Evolutionary conservation across 2,113 vertebrate species (phyloP).

Genomic region (Emydura subglobosa): DNA sequence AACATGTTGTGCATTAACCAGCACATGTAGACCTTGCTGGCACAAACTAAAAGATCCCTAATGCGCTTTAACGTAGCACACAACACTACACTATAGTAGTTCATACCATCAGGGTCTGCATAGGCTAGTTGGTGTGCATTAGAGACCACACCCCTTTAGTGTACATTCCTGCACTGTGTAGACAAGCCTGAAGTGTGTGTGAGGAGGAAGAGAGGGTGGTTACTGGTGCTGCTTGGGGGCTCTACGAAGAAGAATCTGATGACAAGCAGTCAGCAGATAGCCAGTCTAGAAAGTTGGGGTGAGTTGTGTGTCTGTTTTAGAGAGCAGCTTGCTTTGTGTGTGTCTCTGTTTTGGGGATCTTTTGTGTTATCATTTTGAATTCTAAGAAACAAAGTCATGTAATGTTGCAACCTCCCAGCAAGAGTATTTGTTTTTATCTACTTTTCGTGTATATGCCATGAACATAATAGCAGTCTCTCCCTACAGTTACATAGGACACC

Average conservation of each 20-base stretch:
- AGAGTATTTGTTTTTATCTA: not conserved
- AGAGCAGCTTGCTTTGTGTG: not conserved
- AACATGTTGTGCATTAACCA: not conserved
- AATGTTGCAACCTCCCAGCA: not conserved
- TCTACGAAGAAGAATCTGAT: not conserved
- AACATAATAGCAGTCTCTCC: not conserved
- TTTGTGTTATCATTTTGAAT: not conserved
- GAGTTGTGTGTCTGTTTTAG: not conserved
- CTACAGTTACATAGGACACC: not conserved
- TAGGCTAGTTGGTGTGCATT: not conserved
- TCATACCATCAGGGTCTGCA: not conserved
- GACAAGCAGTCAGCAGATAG: not conserved
- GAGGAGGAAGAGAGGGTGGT: not conserved
- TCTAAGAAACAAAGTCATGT: not conserved
- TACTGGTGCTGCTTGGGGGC: not conserved
- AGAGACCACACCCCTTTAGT: not conserved
- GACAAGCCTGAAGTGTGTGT: not conserved
- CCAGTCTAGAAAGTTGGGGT: not conserved
- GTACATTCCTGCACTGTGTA: not conserved
- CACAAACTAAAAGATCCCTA: not conserved
- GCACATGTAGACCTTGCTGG: not conserved
- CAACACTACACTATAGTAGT: not conserved
- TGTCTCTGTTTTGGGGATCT: not conserved
- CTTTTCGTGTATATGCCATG: no score
- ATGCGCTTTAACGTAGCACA: not conserved